Evolutionary conservation across 2,888 invertebrate species (phyloP).

Genomic region (Caenorhabditis zanzibari): DNA sequence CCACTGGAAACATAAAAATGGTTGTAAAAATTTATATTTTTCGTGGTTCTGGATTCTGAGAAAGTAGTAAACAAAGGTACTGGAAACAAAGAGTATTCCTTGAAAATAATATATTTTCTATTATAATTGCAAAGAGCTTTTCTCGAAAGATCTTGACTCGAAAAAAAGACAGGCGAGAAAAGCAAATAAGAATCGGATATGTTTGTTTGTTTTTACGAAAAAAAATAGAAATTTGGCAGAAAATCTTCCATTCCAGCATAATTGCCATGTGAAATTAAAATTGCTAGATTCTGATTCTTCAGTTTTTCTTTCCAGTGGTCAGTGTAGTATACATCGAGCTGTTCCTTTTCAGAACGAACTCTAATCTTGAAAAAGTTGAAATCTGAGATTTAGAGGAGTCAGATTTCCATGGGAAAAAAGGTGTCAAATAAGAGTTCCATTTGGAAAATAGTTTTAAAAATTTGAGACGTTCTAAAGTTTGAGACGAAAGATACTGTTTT

Average conservation of each 20-base stretch:
- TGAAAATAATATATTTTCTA: neutral
- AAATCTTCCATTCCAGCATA: neutral
- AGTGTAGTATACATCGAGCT: neutral
- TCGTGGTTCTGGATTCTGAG: neutral
- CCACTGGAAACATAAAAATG: slow-evolving; percentile 19
- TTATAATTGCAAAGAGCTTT: slow-evolving; percentile 15
- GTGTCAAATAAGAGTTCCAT: neutral
- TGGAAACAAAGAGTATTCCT: neutral
- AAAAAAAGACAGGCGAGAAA: slow-evolving; percentile 39
- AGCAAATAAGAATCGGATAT: slow-evolving; percentile 32
- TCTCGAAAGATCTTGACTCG: slow-evolving; percentile 26
- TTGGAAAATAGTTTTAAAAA: neutral
- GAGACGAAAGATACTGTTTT: neutral
- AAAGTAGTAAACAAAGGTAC: slow-evolving; percentile 13
- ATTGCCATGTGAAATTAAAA: neutral
- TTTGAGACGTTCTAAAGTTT: too few species aligned
- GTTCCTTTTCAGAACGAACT: neutral
- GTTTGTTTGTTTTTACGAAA: slow-evolving; percentile 29
- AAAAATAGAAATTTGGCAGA: slow-evolving; percentile 1
- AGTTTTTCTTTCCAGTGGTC: neutral
- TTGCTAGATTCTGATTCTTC: neutral
- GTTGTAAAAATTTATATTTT: slow-evolving; percentile 20
- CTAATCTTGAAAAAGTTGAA: neutral
- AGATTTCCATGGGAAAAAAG: slow-evolving; percentile 1
- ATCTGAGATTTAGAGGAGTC: neutral